Conservation (phyloP, 35 echinoderm and acorn worm species). For the Heliocidaris erythrogramma region DNA sequence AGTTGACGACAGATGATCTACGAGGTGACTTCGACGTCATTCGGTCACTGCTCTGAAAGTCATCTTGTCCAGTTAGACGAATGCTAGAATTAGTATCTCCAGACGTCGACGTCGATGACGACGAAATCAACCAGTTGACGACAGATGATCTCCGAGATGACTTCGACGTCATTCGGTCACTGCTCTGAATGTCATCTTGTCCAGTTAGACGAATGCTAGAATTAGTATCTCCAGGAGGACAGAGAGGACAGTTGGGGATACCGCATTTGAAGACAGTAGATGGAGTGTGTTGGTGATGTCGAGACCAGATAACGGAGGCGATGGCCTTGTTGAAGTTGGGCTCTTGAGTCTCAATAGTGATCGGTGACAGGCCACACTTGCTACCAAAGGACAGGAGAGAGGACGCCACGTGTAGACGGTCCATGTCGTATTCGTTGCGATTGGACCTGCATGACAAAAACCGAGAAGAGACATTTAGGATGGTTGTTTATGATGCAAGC, state of each 20-base stretch:
- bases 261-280: constrained; percentile 6
- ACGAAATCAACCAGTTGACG: background rate
- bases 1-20: constrained; percentile 6
- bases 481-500: background rate
- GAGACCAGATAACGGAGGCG: constrained; percentile 39
- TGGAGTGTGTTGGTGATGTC: background rate
- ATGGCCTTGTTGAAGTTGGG: constrained; percentile 46
- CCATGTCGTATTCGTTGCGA: background rate
- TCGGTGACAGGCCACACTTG: background rate
- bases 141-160: background rate
- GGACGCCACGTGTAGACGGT: background rate
- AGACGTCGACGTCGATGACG: background rate
- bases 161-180: background rate
- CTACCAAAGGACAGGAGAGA: background rate
- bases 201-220: background rate
- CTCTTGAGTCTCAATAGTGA: constrained; percentile 23
- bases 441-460: background rate
- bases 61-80: background rate
- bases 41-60: background rate
- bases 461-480: background rate
- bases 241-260: constrained; percentile 15
- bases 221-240: background rate
- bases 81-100: background rate
- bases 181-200: background rate
- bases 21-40: background rate